Evolutionary conservation across 2,888 invertebrate species (phyloP), one percentile per base, ranked within the genome.

Genomic region (Cacoxenus indagator): DNA sequence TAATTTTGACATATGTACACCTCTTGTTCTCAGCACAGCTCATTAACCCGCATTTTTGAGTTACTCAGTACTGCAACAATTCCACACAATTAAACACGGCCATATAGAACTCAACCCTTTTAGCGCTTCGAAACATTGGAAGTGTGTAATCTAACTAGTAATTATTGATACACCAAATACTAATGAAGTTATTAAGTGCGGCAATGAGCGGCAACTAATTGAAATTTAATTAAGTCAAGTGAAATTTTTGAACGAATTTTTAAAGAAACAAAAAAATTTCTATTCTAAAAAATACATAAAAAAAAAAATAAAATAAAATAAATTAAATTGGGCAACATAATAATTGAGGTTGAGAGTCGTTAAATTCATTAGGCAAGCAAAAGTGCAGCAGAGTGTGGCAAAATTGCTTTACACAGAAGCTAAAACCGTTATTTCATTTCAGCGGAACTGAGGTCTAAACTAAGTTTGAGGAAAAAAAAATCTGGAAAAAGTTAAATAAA

Each of bases 121-220:
- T 3, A 14, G 37, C 37, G 4, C 8, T 11, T 8, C 9, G 1
- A 37, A 1, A 37, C 8, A 37, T 11, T 6, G 14, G 2, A 37
- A 37, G 37, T 37, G 37, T 37, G 37, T 37, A 37, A 37, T 37
- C 37, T 37, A 37, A 37, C 37, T 14, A 37, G 14, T 14, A 37
- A 62, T 43, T 62, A 62, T 62, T 45, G 61, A 24, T 62, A 24
- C 61, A 31, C 9, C 6, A 6, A n/a, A 17, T 29, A 43, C 76
- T 83, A 81, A 81, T 81, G 81, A 83, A 83, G 81, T 76, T 74
- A 80, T 81, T 83, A 82, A 65, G 27, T 68, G 54, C 78, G 73
- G 82, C 81, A 78, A 83, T 83, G 81, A 76, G 81, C 81, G 72
- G 75, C 78, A 82, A 77, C 78, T 76, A 81, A 81, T 81, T 78